Conservation (phyloP, 2,113 vertebrate species). For the Carassius carassius region DNA sequence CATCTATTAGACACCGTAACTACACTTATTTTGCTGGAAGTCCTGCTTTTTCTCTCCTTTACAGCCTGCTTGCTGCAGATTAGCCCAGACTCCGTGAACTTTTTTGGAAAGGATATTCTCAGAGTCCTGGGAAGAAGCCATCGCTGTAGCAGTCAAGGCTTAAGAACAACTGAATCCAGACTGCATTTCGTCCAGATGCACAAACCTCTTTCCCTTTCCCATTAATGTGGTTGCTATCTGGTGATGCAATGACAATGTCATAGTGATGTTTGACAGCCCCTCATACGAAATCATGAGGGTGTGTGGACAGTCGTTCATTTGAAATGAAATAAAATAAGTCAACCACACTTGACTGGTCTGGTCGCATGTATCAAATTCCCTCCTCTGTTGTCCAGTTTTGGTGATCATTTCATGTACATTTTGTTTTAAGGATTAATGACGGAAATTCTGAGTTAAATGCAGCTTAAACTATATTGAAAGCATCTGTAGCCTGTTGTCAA, state of each 20-base stretch:
- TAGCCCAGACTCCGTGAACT: slow-evolving; percentile 11
- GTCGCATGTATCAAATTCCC: not conserved
- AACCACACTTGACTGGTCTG: not conserved
- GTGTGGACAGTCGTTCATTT: not conserved
- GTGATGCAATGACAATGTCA: slow-evolving; percentile 34
- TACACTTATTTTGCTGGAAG: slow-evolving; percentile 35
- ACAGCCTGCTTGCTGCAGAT: slow-evolving; percentile 28
- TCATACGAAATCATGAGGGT: not conserved
- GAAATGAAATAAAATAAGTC: slow-evolving; percentile 3
- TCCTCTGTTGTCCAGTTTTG: not conserved
- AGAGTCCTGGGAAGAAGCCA: not conserved
- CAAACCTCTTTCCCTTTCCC: not conserved
- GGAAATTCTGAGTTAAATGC: not conserved
- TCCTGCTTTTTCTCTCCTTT: not conserved
- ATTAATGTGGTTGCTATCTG: not conserved
- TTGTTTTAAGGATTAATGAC: not conserved
- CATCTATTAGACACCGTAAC: not conserved
- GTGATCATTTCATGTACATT: not conserved
- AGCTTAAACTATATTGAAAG: not conserved
- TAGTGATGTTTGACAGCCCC: not conserved
- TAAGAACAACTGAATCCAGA: not conserved
- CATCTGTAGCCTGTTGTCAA: not conserved
- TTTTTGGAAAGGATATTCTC: slow-evolving; percentile 9
- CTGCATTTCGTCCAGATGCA: slow-evolving; percentile 4
- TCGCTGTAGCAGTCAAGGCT: not conserved